Evolutionary conservation across 2,113 vertebrate species (phyloP), one percentile per base, ranked within the genome.

Genomic region (Egretta garzetta): DNA sequence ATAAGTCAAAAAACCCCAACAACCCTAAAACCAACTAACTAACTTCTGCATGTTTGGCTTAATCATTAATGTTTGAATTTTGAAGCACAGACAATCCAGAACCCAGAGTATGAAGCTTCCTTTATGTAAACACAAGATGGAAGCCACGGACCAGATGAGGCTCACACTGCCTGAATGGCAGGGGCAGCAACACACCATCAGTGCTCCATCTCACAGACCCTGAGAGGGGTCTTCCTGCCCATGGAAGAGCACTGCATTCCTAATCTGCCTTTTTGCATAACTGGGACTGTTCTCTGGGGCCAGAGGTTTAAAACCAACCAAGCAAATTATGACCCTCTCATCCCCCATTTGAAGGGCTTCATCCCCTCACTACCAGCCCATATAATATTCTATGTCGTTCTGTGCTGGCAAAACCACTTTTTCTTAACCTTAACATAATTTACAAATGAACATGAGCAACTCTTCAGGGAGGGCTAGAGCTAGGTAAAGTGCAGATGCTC

Each of bases 141-240:
- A 52, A 68, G 77, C 30, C 82, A 23, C 0, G 12, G 67, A 14
- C 17, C 8, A 8, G 43, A 1, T 33, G 76, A 86, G 67, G 37
- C 66, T 26, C n/a, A 7, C 2, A 1, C 32, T 67, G 50, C 45
- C 20, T 1, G 0, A 11, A 18, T 3, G 23, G 63, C 53, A 50
- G 21, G 4, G 21, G 9, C 77, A 88, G 52, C 21, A 32, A 14
- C 2, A 12, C 35, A 27, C 3, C 20, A 28, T 1, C 75, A 30
- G 23, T 7, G 14, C 47, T 64, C 16, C 62, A 26, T 8, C 35
- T 14, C 58, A 9, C 30, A 49, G 66, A 63, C 23, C 14, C 45
- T 3, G 1, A 27, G 52, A 12, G 39, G 39, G 39, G 39, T 41
- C 39, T 41, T 41, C 0, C 0, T 13, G n/a, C 49, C 72, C 59